Conservation (phyloP, 2,888 invertebrate genomes). For the Mycalesis mineus region DNA sequence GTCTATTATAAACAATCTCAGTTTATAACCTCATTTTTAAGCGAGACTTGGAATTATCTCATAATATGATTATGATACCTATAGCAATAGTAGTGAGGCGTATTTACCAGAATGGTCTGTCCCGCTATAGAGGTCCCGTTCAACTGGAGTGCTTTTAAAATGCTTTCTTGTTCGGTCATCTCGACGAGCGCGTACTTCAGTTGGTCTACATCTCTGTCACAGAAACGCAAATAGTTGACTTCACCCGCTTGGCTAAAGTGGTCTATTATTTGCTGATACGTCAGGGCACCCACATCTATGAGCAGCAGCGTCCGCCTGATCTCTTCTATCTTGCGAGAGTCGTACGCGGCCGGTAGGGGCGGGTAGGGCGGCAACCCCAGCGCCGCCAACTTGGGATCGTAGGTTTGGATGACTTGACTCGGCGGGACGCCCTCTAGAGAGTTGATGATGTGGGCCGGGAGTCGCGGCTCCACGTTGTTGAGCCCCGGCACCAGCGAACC, state of each 20-base stretch:
- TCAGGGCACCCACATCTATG: constrained; percentile 85
- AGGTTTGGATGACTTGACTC: constrained; percentile 90
- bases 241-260: constrained; percentile 93
- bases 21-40: constrained; percentile 3
- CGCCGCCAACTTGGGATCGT: constrained; percentile 91
- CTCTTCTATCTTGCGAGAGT: constrained; percentile 95
- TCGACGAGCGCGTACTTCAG: constrained; percentile 92
- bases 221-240: constrained; percentile 95
- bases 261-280: constrained; percentile 91
- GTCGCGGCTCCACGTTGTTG: constrained; percentile 87
- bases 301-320: constrained; percentile 94
- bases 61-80: background rate
- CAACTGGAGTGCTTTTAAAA: constrained; percentile 90
- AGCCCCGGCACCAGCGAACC: constrained; percentile 93
- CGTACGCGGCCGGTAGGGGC: constrained; percentile 90
- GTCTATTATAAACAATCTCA: constrained; percentile 6
- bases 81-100: background rate
- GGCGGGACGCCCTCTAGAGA: constrained; percentile 89
- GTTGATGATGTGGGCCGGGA: constrained; percentile 94
- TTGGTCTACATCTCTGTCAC: constrained; percentile 88
- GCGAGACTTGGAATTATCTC: background rate
- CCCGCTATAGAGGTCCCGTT: constrained; percentile 89
- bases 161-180: constrained; percentile 93
- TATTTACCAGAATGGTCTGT: constrained; percentile 73
- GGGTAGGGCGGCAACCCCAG: constrained; percentile 94